Evolutionary conservation across 2,888 invertebrate genomes (phyloP), one percentile per base, ranked within the genome.

Genomic region (Sturmia bella): DNA sequence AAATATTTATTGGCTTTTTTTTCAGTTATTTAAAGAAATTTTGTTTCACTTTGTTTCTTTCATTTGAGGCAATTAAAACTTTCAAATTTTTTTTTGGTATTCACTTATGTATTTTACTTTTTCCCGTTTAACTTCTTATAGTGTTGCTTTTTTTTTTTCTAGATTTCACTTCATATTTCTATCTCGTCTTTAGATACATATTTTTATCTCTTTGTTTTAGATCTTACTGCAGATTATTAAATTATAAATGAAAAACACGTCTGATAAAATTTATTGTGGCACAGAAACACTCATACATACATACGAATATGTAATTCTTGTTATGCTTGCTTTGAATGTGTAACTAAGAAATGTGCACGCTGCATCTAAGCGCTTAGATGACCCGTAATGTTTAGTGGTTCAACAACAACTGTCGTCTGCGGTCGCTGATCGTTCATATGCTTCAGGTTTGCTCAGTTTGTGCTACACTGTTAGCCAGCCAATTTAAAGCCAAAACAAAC

Each of bases 111-210:
- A 27, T 3, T 27, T 27, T 27, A 27, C 27, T 27, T 27, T 3
- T 27, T 27, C 3, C 6, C 27, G 27, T 27, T 4, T 27, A 27
- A 27, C 6, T 27, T 27, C 27, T 27, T 27, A 27, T 27, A 6
- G 27, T 32, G 5, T 32, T 32, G 9, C 32, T 7, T 32, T 24
- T 27, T 13, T 37, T 41, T 11, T 13, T 39, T 78, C 75, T n/a
- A n/a, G n/a, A n/a, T n/a, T n/a, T 78, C 70, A 75, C 69, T 78
- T 66, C 32, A 61, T 73, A 72, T 80, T 77, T 81, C 54, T 32
- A 43, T 72, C 15, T 61, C 39, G 32, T 69, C 56, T 64, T 52
- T 32, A 7, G 27, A 54, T n/a, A 48, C 17, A 27, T 56, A 59
- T 39, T 37, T 1, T 52, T 41, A 52, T 15, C 52, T 54, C 66